These are phyloP conservation scores for Pelagia noctiluca DNA, from an alignment of 30 jellyfish, hydroid and myxozoan genomes.

Conservation along the genomic window DNA sequence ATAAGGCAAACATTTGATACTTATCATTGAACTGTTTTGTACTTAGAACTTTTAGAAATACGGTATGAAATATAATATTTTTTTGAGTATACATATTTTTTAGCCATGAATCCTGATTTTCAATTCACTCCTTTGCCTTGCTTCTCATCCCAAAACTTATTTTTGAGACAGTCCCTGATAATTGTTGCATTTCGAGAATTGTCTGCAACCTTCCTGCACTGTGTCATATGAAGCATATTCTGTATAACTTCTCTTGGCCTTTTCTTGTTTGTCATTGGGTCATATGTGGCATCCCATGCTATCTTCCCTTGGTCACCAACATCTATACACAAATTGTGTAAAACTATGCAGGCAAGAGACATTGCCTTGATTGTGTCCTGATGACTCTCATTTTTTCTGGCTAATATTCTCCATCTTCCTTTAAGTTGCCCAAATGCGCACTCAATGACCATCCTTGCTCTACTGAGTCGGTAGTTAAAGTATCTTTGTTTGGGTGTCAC, in stretches of 20 bases:
- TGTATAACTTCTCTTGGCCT: background rate
- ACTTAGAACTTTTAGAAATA: background rate
- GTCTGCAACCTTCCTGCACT: background rate
- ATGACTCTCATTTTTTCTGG: slow-evolving; percentile 16
- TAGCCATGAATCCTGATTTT: background rate
- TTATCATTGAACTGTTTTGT: too few species aligned
- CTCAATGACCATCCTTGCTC: slow-evolving; percentile 54
- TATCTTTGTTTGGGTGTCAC: background rate
- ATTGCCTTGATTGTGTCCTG: background rate
- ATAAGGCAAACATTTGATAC: too few species aligned
- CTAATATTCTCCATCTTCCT: slow-evolving; percentile 36
- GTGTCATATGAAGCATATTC: background rate
- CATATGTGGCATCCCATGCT: background rate
- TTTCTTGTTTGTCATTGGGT: slow-evolving; percentile 3
- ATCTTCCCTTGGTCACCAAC: background rate
- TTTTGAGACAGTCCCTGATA: background rate
- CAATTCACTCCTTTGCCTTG: background rate
- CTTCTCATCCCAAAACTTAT: slow-evolving; percentile 1
- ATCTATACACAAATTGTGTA: slow-evolving; percentile 45
- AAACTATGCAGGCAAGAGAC: slow-evolving; percentile 39
- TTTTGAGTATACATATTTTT: background rate
- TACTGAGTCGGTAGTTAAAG: slow-evolving; percentile 30
- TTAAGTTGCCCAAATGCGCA: slow-evolving; percentile 46
- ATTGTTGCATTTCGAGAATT: background rate
- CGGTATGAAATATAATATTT: background rate